These are phyloP conservation scores for Caenorhabditis latens DNA, from an alignment of 1,140 invertebrate species.

Conservation along the genomic window DNA sequence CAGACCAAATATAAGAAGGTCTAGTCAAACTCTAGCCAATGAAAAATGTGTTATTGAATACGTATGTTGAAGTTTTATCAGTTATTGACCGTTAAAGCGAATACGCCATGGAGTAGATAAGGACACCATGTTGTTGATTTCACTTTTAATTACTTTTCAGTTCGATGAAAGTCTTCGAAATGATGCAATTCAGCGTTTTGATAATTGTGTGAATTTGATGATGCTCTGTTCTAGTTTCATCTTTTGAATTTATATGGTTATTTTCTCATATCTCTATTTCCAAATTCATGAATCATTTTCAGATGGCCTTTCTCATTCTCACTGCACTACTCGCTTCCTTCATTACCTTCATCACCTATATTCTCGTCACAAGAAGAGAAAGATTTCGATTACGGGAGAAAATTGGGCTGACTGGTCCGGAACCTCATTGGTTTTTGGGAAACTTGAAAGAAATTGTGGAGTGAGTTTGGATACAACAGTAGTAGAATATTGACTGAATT, in stretches of 20 bases:
- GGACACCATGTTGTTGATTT: no score
- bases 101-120: no score
- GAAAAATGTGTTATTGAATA: no score
- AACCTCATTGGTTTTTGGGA: slow-evolving; percentile 35
- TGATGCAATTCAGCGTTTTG: no score
- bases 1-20: no score
- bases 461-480: neutral
- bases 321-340: neutral
- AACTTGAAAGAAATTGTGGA: slow-evolving; percentile 28
- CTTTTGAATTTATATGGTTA: neutral
- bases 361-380: neutral
- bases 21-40: no score
- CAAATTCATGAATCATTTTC: neutral
- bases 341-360: neutral
- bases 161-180: no score
- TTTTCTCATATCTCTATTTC: neutral
- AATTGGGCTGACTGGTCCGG: slow-evolving; percentile 7
- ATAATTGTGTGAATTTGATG: no score
- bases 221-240: no score
- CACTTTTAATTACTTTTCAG: no score
- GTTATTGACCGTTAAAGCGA: no score
- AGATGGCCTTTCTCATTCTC: slow-evolving; percentile 31
- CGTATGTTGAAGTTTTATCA: no score
- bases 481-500: neutral
- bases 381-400: slow-evolving; percentile 13